Evolutionary conservation across 2,888 invertebrate species (phyloP).

Genomic region (Conops quadrifasciatus): DNA sequence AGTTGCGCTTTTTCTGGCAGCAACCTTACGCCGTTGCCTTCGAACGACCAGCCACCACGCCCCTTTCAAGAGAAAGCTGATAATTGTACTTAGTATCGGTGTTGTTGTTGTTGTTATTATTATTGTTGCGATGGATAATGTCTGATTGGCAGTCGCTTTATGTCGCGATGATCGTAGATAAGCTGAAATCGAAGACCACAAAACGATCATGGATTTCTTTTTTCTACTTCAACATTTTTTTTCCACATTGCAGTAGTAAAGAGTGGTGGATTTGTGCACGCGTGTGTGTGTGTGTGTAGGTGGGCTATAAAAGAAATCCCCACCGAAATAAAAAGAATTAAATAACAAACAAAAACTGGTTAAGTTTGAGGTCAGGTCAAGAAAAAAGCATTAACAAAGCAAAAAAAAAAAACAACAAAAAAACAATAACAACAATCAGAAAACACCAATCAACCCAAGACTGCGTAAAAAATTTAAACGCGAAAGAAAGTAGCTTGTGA

Average conservation of each 20-base stretch:
- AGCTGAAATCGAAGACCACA: not conserved
- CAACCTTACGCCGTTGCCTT: not conserved
- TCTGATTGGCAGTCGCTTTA: constrained; percentile 1
- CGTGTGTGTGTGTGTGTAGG: not conserved
- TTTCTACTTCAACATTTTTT: not conserved
- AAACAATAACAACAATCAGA: not conserved
- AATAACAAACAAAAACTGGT: constrained; percentile 51
- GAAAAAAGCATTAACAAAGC: not conserved
- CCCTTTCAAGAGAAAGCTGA: constrained; percentile 1
- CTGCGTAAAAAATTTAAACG: not conserved
- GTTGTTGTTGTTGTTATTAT: not conserved
- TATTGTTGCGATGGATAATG: not conserved
- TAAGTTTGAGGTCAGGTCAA: constrained; percentile 45
- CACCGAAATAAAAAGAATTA: not conserved
- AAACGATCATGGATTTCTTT: not conserved
- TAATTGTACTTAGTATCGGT: constrained; percentile 1
- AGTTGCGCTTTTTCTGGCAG: not conserved
- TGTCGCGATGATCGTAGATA: not conserved
- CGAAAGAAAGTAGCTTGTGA: constrained; percentile 15
- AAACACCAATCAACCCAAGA: not conserved
- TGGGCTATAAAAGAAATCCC: not conserved
- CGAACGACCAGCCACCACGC: not conserved
- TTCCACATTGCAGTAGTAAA: not conserved
- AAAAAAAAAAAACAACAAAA: not conserved
- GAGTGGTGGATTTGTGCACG: not conserved